Base-by-base conservation (phyloP, 2,888 invertebrate species). In the Caenorhabditis wallacei region DNA sequence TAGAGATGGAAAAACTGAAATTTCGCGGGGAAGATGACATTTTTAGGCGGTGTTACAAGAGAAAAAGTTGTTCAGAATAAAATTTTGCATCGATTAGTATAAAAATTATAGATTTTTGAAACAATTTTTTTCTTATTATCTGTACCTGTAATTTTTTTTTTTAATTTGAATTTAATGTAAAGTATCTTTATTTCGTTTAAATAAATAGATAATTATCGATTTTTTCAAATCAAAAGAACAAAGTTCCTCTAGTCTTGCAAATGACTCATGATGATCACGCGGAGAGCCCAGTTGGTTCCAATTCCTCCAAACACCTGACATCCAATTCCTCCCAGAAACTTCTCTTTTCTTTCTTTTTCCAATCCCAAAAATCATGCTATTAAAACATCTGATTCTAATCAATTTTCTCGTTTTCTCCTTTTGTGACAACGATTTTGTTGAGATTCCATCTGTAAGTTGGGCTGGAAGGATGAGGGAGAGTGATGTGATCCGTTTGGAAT, bases 361-460 rank as follows among this genome's bases (percentile, higher is more conserved):
- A 13, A 51, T 51, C 51, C 5, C 22, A 2, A 2, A 51, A 51
- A 51, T 51, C 51, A 20, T 20, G 40, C 40, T 40, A 13, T 20
- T 64, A 30, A 54, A 54, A 24, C 13, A 24, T 13, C 20, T 51
- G 30, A 51, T 51, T 18, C 11, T 66, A 1, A 37, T 53, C 16
- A 37, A 37, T 37, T 53, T 66, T 24, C n/a, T 51, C 37, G 0
- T 64, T 48, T 51, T 69, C 20, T 30, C 26, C n/a, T n/a, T 69
- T 24, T 53, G 24, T 26, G 20, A 11, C 7, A 7, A 18, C 46
- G 54, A 18, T 18, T 18, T 56, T 35, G 46, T 22, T 16, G 56
- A 76, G n/a, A 53, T 76, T 66, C 76, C 76, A 3, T 59, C 54
- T 68, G 76, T 75, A 57, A 66, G 75, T 74, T 61, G 46, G 43